Evolutionary conservation across 2,797 vertebrate genomes (phyloP), one percentile per base, ranked within the genome.

Genomic region (Typhlichthys subterraneus): DNA sequence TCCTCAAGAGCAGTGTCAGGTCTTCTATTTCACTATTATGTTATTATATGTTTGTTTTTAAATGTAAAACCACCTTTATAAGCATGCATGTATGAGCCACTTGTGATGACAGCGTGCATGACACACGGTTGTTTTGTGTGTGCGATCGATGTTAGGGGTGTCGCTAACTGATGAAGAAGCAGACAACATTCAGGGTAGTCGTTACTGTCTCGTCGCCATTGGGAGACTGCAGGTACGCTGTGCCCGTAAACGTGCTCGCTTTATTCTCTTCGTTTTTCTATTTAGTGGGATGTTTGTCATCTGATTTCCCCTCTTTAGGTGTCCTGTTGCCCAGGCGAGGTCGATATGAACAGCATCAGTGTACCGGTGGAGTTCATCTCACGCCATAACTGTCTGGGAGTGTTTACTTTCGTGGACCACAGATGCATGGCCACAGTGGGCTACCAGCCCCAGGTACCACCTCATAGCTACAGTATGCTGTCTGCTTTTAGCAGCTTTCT

Each of bases 281-380:
- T 42, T 42, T 42, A 42, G 4, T 42, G 38, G 38, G 7, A 42
- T 42, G 9, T 42, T 42, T 9, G 9, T 8, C 6, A 9, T 38
- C 38, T 38, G 38, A 23, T 42, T 42, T 42, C 9, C 8, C 9
- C 38, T 42, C 38, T 42, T 15, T 70, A 99, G 98, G 96, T 99
- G 50, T 97, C 95, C 0, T 97, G 96, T 87, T 97, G 95, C 1
- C 96, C 96, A 11, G 94, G 90, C 58, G 96, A 96, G 56, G 90
- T 92, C 0, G 95, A 93, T 81, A 86, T 95, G 57, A 96, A 89
- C 83, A 96, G 85, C 0, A 75, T 96, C 50, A 95, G 92, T 23
- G 93, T 95, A 63, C 98, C 98, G 0, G 94, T 94, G 1, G 98
- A 99, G 69, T 99, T 99, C 88, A 98, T 99, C 81, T 99, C 98